Base-by-base conservation (phyloP, 2,888 invertebrate species). In the Latrodectus hesperus region DNA sequence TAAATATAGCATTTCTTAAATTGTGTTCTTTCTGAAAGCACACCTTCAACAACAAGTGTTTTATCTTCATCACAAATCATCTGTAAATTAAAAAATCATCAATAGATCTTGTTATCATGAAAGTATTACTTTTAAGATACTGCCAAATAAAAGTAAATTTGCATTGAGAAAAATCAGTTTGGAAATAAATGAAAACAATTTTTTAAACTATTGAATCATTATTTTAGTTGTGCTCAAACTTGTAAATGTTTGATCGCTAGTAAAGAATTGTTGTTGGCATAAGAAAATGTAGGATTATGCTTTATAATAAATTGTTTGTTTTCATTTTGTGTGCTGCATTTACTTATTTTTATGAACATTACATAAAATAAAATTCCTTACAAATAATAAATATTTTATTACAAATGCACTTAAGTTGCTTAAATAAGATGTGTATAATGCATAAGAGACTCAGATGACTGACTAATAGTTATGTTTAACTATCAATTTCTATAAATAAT, bases 291-390 rank as follows among this genome's bases (percentile, higher is more conserved):
- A 87, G 87, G 82, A 78, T 82, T 82, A 87, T 78, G 87, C 87
- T 87, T 87, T 87, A 87, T 87, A 87, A 82, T 87, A 87, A 82
- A 87, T 74, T 82, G 86, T 82, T 82, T 87, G 87, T 87, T 87
- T 87, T 87, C 77, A 87, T 72, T 38, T 53, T 38, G 4, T 67
- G 73, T 74, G 80, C 51, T 14, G n/a, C 16, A 73, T 53, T 64
- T 81, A 64, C 38, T 73, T 65, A 11, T 65, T 60, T 49, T 60
- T 74, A 4, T 16, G 17, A 0, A 11, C 12, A 60, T 38, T 38
- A 38, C 38, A 6, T 6, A 38, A 38, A 38, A 38, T 38, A 4
- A 3, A 6, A 38, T 38, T 38, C 38, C 6, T 38, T 4, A 38
- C 38, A 38, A 4, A 38, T 38, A 6, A 38, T 38, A 38, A 38